Base-by-base conservation (phyloP, 2,797 vertebrate species). In the Trachurus trachurus region DNA sequence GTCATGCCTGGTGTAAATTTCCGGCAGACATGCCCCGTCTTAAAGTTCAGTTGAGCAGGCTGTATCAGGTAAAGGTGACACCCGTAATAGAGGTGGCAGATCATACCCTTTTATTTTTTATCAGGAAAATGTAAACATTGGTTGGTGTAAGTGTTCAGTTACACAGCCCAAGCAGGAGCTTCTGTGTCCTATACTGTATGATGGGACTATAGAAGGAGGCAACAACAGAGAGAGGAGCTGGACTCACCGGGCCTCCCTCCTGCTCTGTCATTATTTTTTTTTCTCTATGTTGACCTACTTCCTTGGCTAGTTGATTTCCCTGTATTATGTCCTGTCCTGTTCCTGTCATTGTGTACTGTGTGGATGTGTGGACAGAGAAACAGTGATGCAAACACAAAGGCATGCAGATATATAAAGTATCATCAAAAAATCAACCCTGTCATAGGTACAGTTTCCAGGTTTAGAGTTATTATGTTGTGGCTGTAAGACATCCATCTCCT, bases 271-370 rank as follows among this genome's bases (percentile, higher is more conserved):
- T 57, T 61, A 66, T 44, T 44, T 44, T 67, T 74, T 82, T 70
- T 71, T 80, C 66, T 70, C 66, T 44, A 61, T 84, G 71, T 70
- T 82, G 80, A 88, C 87, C 87, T 71, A 77, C 66, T 85, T 90
- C 78, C 64, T 69, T 59, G 75, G 61, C 79, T 79, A 76, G 58
- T 81, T 82, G 82, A 71, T 66, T 74, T 70, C 66, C 56, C 31
- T 71, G 22, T 66, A 61, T 83, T 67, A 39, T 76, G 62, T 59
- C 31, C 34, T 37, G 34, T 37, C 60, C 57, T 26, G 29, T 52
- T 79, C 78, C 62, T 59, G 26, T 59, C 68, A 49, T 63, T 64
- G 39, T 73, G 62, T 19, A 15, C 15, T 10, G 12, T 44, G 29
- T 17, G 59, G n/a, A 22, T 29, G 39, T 50, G 72, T 52, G 13